Evolutionary conservation across 2,888 invertebrate species (phyloP).

Genomic region (Dryadula phaetusa): DNA sequence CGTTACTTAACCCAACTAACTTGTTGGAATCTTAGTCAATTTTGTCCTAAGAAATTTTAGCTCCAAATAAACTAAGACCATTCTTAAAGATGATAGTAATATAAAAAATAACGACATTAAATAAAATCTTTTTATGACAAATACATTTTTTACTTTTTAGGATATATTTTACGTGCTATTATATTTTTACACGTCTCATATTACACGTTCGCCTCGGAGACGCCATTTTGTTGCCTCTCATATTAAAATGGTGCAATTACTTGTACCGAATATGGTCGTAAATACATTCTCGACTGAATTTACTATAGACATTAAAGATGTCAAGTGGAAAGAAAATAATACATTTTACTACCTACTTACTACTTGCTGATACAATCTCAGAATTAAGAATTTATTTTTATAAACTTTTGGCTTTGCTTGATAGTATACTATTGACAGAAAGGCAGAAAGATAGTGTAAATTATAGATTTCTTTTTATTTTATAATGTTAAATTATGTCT

Average conservation of each 20-base stretch:
- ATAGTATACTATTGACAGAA: no score
- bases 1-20: slow-evolving; percentile 1
- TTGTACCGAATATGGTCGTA: slow-evolving; percentile 14
- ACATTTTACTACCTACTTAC: background rate
- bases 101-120: background rate
- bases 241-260: slow-evolving; percentile 26
- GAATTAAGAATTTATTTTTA: background rate
- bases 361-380: background rate
- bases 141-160: background rate
- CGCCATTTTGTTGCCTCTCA: slow-evolving; percentile 29
- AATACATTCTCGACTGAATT: slow-evolving; percentile 11
- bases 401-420: no score
- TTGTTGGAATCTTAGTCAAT: background rate
- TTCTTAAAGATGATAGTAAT: background rate
- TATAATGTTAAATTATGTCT: no score
- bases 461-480: no score
- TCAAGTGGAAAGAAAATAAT: slow-evolving; percentile 8
- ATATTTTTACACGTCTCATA: slow-evolving; percentile 29
- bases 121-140: slow-evolving; percentile 1
- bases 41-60: no score
- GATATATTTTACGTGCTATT: slow-evolving; percentile 26
- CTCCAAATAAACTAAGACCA: no score
- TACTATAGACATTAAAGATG: slow-evolving; percentile 6
- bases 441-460: no score
- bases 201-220: slow-evolving; percentile 18